Conservation (phyloP, 2,797 vertebrate species). For the Triplophysa yarkandensis region DNA sequence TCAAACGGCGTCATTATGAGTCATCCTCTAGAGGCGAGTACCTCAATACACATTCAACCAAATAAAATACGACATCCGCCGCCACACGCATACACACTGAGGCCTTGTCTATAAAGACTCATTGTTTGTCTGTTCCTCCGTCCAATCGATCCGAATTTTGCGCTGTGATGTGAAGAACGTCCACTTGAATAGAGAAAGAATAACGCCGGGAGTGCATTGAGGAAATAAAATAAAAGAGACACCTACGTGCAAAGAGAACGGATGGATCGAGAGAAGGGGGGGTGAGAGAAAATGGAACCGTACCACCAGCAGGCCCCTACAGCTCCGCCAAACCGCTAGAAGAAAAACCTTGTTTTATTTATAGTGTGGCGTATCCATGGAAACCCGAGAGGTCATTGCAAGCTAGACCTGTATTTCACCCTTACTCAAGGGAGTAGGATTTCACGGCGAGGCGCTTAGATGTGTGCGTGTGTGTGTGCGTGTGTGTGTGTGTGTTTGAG, state of each 20-base stretch:
- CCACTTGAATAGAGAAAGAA: conserved; percentile 32
- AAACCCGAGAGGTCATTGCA: conserved; percentile 87
- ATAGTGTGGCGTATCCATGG: conserved; percentile 87
- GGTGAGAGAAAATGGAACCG: conserved; percentile 41
- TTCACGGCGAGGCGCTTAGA: conserved; percentile 77
- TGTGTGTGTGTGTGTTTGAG: conserved; percentile 62
- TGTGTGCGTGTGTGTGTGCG: conserved; percentile 50
- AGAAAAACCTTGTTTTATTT: conserved; percentile 88
- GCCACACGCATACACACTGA: not conserved
- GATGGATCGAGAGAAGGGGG: conserved; percentile 21
- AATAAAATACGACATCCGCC: not conserved
- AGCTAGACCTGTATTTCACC: conserved; percentile 88
- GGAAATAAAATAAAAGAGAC: conserved; percentile 44
- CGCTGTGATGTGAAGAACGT: conserved; percentile 41
- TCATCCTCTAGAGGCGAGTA: conserved; percentile 38
- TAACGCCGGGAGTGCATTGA: conserved; percentile 14
- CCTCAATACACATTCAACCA: conserved; percentile 4
- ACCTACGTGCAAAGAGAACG: conserved; percentile 22
- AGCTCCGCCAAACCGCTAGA: conserved; percentile 76
- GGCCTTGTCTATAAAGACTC: conserved; percentile 45
- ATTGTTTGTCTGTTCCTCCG: conserved; percentile 40
- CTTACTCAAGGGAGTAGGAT: conserved; percentile 85
- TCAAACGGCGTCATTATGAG: not conserved
- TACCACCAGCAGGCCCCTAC: conserved; percentile 61
- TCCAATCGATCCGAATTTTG: conserved; percentile 33